Evolutionary conservation across 2,888 invertebrate genomes (phyloP).

Genomic region (Chorisops tibialis): DNA sequence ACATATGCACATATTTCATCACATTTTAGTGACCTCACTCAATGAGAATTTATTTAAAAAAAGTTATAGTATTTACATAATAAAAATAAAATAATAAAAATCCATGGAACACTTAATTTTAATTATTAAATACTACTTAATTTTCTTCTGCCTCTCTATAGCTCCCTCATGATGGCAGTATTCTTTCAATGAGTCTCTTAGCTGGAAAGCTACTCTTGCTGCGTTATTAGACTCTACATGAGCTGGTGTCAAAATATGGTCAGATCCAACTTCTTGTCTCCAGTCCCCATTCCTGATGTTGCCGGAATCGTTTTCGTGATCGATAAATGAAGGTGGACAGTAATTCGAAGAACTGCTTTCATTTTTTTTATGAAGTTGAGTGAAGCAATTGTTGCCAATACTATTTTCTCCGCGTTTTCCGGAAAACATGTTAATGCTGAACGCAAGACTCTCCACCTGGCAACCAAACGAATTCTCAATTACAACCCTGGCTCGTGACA

Average conservation of each 20-base stretch:
- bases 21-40: not conserved
- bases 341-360: not conserved
- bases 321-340: not conserved
- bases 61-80: not conserved
- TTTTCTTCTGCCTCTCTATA: too few relatives aligned
- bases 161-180: too few relatives aligned
- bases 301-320: not conserved
- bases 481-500: not conserved
- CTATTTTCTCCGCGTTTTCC: not conserved
- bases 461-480: not conserved
- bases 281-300: not conserved
- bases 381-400: not conserved
- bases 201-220: too few relatives aligned
- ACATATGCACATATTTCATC: not conserved
- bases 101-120: too few relatives aligned
- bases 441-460: not conserved
- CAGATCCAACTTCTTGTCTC: not conserved
- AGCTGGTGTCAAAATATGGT: not conserved
- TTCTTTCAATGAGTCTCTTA: too few relatives aligned
- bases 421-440: not conserved
- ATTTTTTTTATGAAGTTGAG: not conserved
- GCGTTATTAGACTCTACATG: too few relatives aligned
- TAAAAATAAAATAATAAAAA: too few relatives aligned
- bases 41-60: not conserved
- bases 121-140: too few relatives aligned